A percentile compares a stretch with the other conserved stretches of the same genome.
phyloP scores from a whole-genome alignment of 2,888 invertebrate genomes.

The Argyra leucocephala region DNA sequence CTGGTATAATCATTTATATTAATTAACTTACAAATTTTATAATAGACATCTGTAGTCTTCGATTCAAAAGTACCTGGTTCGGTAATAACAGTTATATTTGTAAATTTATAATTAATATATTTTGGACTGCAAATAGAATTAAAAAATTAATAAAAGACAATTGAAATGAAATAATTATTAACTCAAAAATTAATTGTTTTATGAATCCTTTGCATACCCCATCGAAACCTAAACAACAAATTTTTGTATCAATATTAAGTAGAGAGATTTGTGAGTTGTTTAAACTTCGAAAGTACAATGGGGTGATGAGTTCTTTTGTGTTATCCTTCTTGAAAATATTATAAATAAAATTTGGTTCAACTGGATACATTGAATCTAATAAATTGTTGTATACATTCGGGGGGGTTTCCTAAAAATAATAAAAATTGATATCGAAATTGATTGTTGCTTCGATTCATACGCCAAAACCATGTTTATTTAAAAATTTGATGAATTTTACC shows the following conservation, averaged over 20 bases:
- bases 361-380: neutral
- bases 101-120: slow-evolving; percentile 7
- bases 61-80: neutral
- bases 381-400: slow-evolving; percentile 8
- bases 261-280: neutral
- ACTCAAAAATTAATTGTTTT: slow-evolving; percentile 7
- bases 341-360: neutral
- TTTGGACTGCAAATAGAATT: neutral
- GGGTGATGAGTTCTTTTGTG: no score
- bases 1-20: neutral
- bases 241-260: slow-evolving; percentile 8
- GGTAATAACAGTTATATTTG: neutral
- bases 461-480: no score
- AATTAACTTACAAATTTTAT: neutral
- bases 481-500: no score
- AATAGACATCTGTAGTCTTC: neutral
- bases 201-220: neutral
- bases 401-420: neutral
- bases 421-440: no score
- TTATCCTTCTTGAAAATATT: neutral
- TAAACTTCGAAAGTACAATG: slow-evolving; percentile 5
- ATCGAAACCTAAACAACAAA: slow-evolving; percentile 3
- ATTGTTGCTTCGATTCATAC: no score
- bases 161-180: neutral
- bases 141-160: neutral